These are phyloP conservation scores for Bombyx mandarina DNA, from an alignment of 1,140 invertebrate species.

Conservation along the genomic window DNA sequence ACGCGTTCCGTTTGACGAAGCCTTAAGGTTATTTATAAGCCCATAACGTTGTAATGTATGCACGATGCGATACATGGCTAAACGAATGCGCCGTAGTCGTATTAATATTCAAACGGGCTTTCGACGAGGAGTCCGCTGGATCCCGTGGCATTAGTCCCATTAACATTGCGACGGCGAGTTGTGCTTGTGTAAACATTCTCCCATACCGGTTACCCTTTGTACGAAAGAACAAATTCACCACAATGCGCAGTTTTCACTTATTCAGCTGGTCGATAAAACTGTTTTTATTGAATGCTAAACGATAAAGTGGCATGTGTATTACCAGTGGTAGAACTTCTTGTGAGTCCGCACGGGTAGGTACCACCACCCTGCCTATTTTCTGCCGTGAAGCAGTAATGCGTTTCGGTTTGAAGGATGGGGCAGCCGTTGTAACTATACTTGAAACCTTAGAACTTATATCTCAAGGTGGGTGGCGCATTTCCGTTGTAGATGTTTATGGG, in stretches of 20 bases:
- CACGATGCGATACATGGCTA: constrained; percentile 31
- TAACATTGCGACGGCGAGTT: constrained; percentile 34
- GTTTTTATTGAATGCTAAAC: not conserved
- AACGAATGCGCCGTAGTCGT: constrained; percentile 36
- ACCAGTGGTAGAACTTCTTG: too few species aligned
- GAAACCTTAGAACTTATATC: too few species aligned
- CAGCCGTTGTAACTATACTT: too few species aligned
- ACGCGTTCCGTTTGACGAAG: too few species aligned
- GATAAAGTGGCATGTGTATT: not conserved
- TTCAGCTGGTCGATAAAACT: constrained; percentile 21
- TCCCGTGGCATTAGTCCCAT: constrained; percentile 48
- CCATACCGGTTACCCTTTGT: constrained; percentile 17
- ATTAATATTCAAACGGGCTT: constrained; percentile 65
- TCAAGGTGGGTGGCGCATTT: too few species aligned
- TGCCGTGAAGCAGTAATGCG: too few species aligned
- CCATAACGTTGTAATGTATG: constrained; percentile 44
- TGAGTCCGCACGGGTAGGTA: too few species aligned
- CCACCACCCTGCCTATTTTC: too few species aligned
- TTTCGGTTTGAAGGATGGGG: too few species aligned
- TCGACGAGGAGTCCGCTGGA: constrained; percentile 37
- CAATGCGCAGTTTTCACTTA: constrained; percentile 6
- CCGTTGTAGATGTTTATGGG: too few species aligned
- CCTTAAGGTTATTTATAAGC: constrained; percentile 25
- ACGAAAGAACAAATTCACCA: constrained; percentile 19
- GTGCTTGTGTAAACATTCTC: constrained; percentile 18